phyloP scores from a whole-genome alignment of 2,797 vertebrate species.

The Caiman crocodilus region DNA sequence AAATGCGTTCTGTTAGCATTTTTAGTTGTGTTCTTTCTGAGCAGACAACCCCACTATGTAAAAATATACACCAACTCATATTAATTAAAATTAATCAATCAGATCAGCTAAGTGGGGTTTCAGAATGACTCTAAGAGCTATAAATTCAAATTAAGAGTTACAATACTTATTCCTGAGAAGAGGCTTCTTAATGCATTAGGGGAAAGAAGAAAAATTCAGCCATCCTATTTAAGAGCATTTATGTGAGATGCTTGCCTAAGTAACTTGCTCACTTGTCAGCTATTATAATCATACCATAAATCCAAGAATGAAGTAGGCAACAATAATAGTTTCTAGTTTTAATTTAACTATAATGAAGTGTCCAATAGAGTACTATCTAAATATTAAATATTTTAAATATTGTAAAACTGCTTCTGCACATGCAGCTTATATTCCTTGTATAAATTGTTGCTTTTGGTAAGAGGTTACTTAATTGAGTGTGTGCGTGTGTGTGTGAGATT shows the following conservation, averaged over 20 bases:
- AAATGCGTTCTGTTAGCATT: constrained; percentile 54
- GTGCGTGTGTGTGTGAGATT: neutral
- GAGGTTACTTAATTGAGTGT: neutral
- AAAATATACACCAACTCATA: constrained; percentile 69
- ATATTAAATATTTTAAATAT: neutral
- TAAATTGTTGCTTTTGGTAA: neutral
- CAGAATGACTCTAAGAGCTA: constrained; percentile 53
- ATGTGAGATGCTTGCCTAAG: constrained; percentile 17
- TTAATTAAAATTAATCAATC: constrained; percentile 73
- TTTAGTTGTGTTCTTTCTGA: constrained; percentile 46
- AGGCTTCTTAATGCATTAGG: constrained; percentile 15
- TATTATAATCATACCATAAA: constrained; percentile 24
- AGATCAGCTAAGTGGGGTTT: constrained; percentile 13
- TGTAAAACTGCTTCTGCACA: neutral
- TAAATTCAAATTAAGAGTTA: constrained; percentile 75
- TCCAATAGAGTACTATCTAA: neutral
- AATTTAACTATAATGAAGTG: constrained; percentile 10
- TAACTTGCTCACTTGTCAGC: neutral
- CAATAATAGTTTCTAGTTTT: neutral
- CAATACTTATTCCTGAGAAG: constrained; percentile 19
- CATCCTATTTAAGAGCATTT: neutral
- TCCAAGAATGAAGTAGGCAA: constrained; percentile 13
- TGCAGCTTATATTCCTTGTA: neutral
- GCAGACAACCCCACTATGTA: constrained; percentile 52
- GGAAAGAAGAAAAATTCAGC: constrained; percentile 19